Conservation (phyloP, 2,888 invertebrate genomes). For the Drosophila mimica region DNA sequence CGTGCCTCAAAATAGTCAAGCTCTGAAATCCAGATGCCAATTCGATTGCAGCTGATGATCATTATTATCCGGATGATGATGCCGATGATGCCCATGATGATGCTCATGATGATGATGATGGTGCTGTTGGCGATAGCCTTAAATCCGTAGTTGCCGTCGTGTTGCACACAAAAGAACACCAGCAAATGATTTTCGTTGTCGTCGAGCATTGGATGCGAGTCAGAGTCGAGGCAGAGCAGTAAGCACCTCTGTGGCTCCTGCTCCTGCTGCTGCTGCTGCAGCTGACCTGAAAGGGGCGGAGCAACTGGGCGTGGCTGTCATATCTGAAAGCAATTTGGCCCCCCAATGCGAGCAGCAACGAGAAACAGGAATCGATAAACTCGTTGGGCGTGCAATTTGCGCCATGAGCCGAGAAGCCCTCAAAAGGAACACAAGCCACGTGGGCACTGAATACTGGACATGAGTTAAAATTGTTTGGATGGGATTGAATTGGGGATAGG, state of each 20-base stretch:
- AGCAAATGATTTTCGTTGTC: slow-evolving; percentile 46
- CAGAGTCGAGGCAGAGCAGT: not conserved
- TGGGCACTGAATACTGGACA: slow-evolving; percentile 15
- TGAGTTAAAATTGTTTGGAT: not conserved
- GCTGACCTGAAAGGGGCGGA: slow-evolving; percentile 74
- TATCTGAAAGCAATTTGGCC: slow-evolving; percentile 78
- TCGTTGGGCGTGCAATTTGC: slow-evolving; percentile 80
- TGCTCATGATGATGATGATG: not conserved
- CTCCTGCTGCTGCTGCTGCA: slow-evolving; percentile 8
- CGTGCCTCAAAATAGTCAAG: not conserved
- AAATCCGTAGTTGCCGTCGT: slow-evolving; percentile 23
- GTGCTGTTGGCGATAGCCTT: slow-evolving; percentile 11
- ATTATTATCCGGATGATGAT: slow-evolving; percentile 6
- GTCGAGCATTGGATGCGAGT: slow-evolving; percentile 56
- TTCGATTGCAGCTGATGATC: slow-evolving; percentile 6
- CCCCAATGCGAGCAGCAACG: slow-evolving; percentile 48
- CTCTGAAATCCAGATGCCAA: slow-evolving; percentile 4
- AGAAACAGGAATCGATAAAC: slow-evolving; percentile 77
- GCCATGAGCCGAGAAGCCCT: slow-evolving; percentile 44
- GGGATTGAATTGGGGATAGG: not conserved
- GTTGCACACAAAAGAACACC: slow-evolving; percentile 23
- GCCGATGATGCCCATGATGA: not conserved
- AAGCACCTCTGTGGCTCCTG: slow-evolving; percentile 31
- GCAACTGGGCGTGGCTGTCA: slow-evolving; percentile 65
- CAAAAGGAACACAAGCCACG: slow-evolving; percentile 47